Evolutionary conservation across 2,888 invertebrate genomes (phyloP), one percentile per base, ranked within the genome.

Genomic region (Eustalomyia histrio): DNA sequence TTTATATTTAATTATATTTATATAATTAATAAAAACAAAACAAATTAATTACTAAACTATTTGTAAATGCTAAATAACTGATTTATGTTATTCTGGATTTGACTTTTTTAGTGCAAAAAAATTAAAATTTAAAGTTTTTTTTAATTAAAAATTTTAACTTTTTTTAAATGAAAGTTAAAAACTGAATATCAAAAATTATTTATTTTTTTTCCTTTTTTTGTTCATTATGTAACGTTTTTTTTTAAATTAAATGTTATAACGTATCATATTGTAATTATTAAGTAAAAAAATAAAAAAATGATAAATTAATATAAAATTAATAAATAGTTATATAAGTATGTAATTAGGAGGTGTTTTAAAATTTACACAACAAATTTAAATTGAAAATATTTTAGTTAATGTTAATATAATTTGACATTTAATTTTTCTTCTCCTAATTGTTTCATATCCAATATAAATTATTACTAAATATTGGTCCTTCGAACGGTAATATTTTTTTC

Each of bases 241-340:
- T 72, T 43, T 72, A 67, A 65, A 78, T 53, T 72, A 61, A 78
- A 67, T 72, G 78, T 69, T 72, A 78, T 78, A 35, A 78, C 78
- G 67, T 72, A 78, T 78, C 65, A 78, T 67, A 78, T 55, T 78
- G 78, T 78, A 76, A 65, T 53, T 61, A 52, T 60, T 68, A 72
- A 74, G 53, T 57, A 67, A 68, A 75, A 84, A 39, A 60, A 57
- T 52, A 16, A 52, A 21, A 24, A 33, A 57, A 16, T 16, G 47
- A 71, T 57, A 72, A 64, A 63, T 64, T 47, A 67, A 67, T n/a
- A 58, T n/a, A 71, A 61, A 53, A 69, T 74, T n/a, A n/a, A 76
- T 65, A 79, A 71, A 79, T 74, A 82, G 73, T 79, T 72, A 80
- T 85, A 82, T 85, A 82, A 80, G 83, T 84, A 84, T 74, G 53